Conservation (phyloP, 2,888 invertebrate genomes). For the Yponomeuta plumbellus region DNA sequence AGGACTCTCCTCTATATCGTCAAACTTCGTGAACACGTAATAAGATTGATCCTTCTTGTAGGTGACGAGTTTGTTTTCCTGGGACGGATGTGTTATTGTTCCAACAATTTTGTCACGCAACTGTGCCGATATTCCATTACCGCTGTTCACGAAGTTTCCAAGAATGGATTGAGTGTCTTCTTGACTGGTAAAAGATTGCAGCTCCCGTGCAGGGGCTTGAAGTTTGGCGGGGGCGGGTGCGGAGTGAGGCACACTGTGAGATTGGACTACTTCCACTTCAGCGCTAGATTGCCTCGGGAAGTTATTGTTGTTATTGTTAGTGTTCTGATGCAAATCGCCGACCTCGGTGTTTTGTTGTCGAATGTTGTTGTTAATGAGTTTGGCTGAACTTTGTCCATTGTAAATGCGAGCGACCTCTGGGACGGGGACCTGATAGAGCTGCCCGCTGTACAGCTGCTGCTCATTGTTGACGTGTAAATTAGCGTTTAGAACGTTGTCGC, state of each 20-base stretch:
- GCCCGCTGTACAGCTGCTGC: conserved; percentile 59
- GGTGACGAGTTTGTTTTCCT: conserved; percentile 55
- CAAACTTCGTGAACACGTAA: conserved; percentile 53
- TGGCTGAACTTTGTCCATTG: conserved; percentile 41
- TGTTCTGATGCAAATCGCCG: conserved; percentile 29
- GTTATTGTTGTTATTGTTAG: conserved; percentile 26
- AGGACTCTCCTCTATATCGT: conserved; percentile 21
- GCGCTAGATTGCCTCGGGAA: conserved; percentile 32
- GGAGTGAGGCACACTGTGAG: conserved; percentile 39
- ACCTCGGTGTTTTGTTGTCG: conserved; percentile 31
- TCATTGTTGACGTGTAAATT: conserved; percentile 29
- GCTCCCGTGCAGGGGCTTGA: conserved; percentile 37
- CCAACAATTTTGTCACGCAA: conserved; percentile 61
- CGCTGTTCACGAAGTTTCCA: conserved; percentile 41
- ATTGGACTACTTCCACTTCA: conserved; percentile 51
- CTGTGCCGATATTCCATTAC: conserved; percentile 59
- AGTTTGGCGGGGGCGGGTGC: conserved; percentile 41
- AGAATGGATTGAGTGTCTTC: conserved; percentile 31
- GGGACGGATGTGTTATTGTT: conserved; percentile 56
- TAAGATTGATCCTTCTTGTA: conserved; percentile 65
- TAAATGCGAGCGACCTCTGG: conserved; percentile 61
- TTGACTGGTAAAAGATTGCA: conserved; percentile 37
- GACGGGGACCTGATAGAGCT: conserved; percentile 61
- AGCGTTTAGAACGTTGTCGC: conserved; percentile 26
- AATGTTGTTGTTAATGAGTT: conserved; percentile 30